Base-by-base conservation (phyloP, 1,140 invertebrate genomes). In the Cydia strobilella region DNA sequence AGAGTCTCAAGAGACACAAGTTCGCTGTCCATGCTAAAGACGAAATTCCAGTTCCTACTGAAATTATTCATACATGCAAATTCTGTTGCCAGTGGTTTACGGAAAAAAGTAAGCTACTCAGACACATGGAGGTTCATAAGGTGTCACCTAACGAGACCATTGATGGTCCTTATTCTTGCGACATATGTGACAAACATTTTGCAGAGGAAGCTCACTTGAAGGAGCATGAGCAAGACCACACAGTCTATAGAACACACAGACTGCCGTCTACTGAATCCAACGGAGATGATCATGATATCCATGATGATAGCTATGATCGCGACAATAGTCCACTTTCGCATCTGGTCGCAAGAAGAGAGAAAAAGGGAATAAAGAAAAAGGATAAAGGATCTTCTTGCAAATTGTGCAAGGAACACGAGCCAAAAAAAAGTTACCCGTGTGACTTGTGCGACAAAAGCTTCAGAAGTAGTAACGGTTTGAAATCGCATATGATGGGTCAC, bases 381-480 rank as follows among this genome's bases (percentile, higher is more conserved):
- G 54, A 59, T 23, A 59, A 59, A 59, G 54, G 54, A 59, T 59
- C 54, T 59, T 59, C 54, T 59, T 59, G 54, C 20, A 59, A 59
- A 23, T 23, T 59, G 54, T 59, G 54, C 54, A 59, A 59, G 20
- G 54, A 59, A 59, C 54, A 59, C 20, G 54, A 59, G 54, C 54
- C 54, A 9, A 59, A 59, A 23, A 59, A 59, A 9, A 59, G 18
- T 59, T 59, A 59, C 10, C 54, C 54, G 20, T 59, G 54, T 23
- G 54, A 59, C 9, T 59, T 59, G 20, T 59, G 54, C 54, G 54
- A 59, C 10, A 59, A 59, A 23, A 59, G 54, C 12, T 59, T 59
- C n/a, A 59, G 54, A 59, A 59, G 54, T 23, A 59, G 54, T 23
- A 59, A 59, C 20, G 54, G 54, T 23, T 59, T 59, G 9, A 59